phyloP scores from a whole-genome alignment of 2,888 invertebrate genomes.

The Cartodere bifasciata region DNA sequence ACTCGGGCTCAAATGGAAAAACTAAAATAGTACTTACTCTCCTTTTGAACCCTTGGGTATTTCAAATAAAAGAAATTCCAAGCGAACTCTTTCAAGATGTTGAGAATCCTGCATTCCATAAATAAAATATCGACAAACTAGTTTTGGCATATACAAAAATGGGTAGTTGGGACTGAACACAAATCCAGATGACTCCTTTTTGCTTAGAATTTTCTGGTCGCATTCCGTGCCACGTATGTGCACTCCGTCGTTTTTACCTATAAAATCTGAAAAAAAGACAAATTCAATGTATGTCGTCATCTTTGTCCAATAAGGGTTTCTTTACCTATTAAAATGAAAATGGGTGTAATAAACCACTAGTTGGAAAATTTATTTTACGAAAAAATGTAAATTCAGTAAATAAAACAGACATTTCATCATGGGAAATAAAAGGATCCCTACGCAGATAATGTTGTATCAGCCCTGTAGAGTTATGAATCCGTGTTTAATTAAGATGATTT shows the following conservation, averaged over 20 bases:
- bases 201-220: constrained; percentile 93
- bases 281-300: too few species aligned
- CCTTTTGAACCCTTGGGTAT: constrained; percentile 76
- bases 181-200: constrained; percentile 81
- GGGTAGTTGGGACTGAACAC: constrained; percentile 96
- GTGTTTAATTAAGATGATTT: too few species aligned
- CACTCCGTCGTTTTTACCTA: constrained; percentile 84
- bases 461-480: too few species aligned
- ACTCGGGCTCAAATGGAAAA: too few species aligned
- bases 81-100: constrained; percentile 84
- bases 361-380: too few species aligned
- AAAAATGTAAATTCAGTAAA: too few species aligned
- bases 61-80: constrained; percentile 80
- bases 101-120: constrained; percentile 97
- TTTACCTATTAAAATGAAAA: too few species aligned
- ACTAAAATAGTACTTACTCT: constrained; percentile 52
- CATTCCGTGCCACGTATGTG: constrained; percentile 97
- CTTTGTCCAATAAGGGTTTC: too few species aligned
- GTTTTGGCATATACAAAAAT: constrained; percentile 87
- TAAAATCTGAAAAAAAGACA: constrained; percentile 57
- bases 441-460: too few species aligned
- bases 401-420: too few species aligned
- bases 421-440: too few species aligned
- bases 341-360: too few species aligned
- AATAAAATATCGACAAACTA: constrained; percentile 95